Base-by-base conservation (phyloP, 2,797 vertebrate genomes). In the Denticeps clupeoides region DNA sequence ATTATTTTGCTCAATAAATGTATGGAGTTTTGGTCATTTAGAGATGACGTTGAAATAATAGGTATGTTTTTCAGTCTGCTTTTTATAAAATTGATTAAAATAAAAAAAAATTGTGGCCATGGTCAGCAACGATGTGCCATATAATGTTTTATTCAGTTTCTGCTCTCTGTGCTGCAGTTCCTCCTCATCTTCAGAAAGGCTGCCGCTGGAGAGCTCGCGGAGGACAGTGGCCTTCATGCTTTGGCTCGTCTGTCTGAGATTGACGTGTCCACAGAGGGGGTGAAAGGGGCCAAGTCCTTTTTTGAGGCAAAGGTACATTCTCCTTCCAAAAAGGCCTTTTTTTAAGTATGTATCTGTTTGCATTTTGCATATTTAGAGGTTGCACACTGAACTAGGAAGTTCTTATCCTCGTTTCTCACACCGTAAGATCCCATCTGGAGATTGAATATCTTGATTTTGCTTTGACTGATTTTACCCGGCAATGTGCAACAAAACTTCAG, bases 121-220 rank as follows among this genome's bases (percentile, higher is more conserved):
- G n/a, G n/a, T n/a, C n/a, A n/a, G n/a, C n/a, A n/a, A n/a, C n/a
- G n/a, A n/a, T n/a, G n/a, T n/a, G n/a, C n/a, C n/a, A n/a, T n/a
- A n/a, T n/a, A n/a, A n/a, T n/a, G 13, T 41, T 21, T 7, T 7
- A 3, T 42, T 3, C 19, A 24, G 10, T 28, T 29, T 7, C 6
- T 27, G 49, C 53, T 19, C 41, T 26, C 40, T 13, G 35, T 51
- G 23, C 53, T 0, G 0, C 70, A 97, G 92, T 96, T 95, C 71
- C 85, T 97, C 47, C 75, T 96, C 71, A 97, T 95, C 55, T 96
- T 97, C 77, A 86, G 88, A 50, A 96, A 97, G 74, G 84, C 93
- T 0, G 93, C 91, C 0, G 91, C 91, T 0, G 92, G 93, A 0
- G 93, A 97, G 69, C 74, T 97, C 59, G 71, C 84, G 2, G 90